Percentiles rank a stretch among this genome's conserved stretches.
phyloP scores from a whole-genome alignment of 2,113 vertebrate species.

The Coregonus clupeaformis region DNA sequence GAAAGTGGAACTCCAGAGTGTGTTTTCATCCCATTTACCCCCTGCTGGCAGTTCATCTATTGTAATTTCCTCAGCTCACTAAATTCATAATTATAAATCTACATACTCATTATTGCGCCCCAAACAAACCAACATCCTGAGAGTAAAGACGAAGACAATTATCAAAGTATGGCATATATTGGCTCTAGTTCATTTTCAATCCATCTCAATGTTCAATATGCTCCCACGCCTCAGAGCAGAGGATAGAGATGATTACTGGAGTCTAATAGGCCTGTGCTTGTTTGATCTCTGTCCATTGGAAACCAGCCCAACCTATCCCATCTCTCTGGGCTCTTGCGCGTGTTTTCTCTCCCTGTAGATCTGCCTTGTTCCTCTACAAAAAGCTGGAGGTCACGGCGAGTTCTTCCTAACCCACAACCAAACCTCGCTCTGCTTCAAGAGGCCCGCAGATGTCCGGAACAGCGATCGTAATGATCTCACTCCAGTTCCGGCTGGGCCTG shows the following conservation, averaged over 20 bases:
- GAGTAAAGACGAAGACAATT: slow-evolving; percentile 34
- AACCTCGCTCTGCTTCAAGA: background rate
- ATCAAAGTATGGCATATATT: background rate
- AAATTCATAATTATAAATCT: slow-evolving; percentile 72
- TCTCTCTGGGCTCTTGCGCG: background rate
- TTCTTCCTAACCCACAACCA: slow-evolving; percentile 9
- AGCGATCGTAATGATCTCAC: slow-evolving; percentile 15
- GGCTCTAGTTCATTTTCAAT: background rate
- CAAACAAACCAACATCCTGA: slow-evolving; percentile 69
- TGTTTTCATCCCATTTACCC: no score
- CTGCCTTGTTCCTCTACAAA: no score
- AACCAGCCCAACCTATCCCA: background rate
- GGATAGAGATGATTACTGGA: background rate
- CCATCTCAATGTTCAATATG: background rate
- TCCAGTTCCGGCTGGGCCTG: slow-evolving; percentile 12
- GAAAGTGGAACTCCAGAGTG: no score
- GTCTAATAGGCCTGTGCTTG: background rate
- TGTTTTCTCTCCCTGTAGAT: background rate
- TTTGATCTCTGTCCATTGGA: background rate
- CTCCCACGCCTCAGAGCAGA: background rate
- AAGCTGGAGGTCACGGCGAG: background rate
- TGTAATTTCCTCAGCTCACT: slow-evolving; percentile 72
- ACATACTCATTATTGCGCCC: slow-evolving; percentile 63
- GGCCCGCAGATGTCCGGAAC: slow-evolving; percentile 19
- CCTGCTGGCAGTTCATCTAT: slow-evolving; percentile 60